Base-by-base conservation (phyloP, 2,113 vertebrate species). In the Cephalopterus ornatus region DNA sequence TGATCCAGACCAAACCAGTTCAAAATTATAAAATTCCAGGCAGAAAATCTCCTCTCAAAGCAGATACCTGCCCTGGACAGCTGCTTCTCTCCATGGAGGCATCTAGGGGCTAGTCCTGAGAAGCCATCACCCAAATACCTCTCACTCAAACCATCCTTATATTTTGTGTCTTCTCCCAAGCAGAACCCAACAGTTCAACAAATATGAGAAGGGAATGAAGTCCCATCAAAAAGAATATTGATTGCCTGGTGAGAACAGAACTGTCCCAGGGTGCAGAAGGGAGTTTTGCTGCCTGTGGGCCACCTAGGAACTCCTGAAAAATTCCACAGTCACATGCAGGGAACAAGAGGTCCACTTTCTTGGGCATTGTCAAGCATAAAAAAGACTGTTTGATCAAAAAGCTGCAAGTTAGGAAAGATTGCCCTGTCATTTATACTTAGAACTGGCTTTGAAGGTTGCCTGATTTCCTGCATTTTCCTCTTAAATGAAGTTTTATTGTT, bases 151-250 rank as follows among this genome's bases (percentile, higher is more conserved):
- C 11, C 16, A 37, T 11, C 14, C 5, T 47, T 77, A 35, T 47
- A 0, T 19, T 73, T 49, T 26, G 5, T 7, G 15, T 46, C 26
- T 52, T 18, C 55, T 73, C 58, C 53, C 6, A 1, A 1, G n/a
- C 32, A 89, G 41, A 73, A 55, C 10, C 9, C 5, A 16, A 6
- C 32, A 37, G 26, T 9, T n/a, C 49, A 37, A 24, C 32, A 70
- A 39, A 50, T 6, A 8, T 2, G 8, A 12, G n/a, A 49, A 1
- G 1, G 26, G 27, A 47, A 16, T 14, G 44, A 67, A n/a, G 28
- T 10, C 52, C 11, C 24, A 30, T 16, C 0, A 8, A 22, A 66
- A n/a, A 37, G 49, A 50, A 50, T 50, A 27, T 9, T 50, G 26
- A 4, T 0, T 35, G 13, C 28, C 58, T 63, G 21, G 12, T 7